Evolutionary conservation across 2,888 invertebrate species (phyloP).

Genomic region (Aporophyla lueneburgensis): DNA sequence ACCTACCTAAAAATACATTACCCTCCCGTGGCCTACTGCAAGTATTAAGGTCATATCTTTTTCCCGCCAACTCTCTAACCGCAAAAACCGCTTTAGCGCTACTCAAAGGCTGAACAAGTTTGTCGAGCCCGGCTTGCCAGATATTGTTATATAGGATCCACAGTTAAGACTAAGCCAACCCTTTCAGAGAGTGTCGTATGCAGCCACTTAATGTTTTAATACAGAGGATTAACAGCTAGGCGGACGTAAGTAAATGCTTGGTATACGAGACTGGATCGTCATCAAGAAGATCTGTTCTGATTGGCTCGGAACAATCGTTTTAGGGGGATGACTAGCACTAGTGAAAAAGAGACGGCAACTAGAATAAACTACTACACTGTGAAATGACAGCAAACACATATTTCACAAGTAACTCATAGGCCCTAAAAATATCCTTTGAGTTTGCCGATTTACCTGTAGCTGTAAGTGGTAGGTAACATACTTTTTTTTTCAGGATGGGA

Average conservation of each 20-base stretch:
- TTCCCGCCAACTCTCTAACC: slow-evolving; percentile 30
- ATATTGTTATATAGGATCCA: slow-evolving; percentile 29
- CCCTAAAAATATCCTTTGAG: not conserved
- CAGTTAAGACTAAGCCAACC: slow-evolving; percentile 39
- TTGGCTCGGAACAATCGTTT: not conserved
- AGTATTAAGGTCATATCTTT: slow-evolving; percentile 38
- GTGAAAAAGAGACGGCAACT: not conserved
- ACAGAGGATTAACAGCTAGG: slow-evolving; percentile 26
- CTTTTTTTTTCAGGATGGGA: no score
- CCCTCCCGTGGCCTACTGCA: not conserved
- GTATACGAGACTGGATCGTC: not conserved
- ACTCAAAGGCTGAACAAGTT: slow-evolving; percentile 35
- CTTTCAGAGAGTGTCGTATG: slow-evolving; percentile 60
- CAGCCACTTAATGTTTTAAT: slow-evolving; percentile 65
- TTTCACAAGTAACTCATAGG: not conserved
- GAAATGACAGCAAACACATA: not conserved
- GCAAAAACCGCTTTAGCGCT: slow-evolving; percentile 22
- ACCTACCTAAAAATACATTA: not conserved
- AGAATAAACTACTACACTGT: not conserved
- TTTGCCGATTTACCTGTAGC: not conserved
- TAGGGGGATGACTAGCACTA: not conserved
- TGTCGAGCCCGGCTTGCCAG: slow-evolving; percentile 20
- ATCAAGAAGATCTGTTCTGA: not conserved
- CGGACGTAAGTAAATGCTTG: slow-evolving; percentile 10
- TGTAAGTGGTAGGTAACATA: not conserved